These are phyloP conservation scores for Acromyrmex echinatior DNA, from an alignment of 1,140 invertebrate species.

Conservation along the genomic window DNA sequence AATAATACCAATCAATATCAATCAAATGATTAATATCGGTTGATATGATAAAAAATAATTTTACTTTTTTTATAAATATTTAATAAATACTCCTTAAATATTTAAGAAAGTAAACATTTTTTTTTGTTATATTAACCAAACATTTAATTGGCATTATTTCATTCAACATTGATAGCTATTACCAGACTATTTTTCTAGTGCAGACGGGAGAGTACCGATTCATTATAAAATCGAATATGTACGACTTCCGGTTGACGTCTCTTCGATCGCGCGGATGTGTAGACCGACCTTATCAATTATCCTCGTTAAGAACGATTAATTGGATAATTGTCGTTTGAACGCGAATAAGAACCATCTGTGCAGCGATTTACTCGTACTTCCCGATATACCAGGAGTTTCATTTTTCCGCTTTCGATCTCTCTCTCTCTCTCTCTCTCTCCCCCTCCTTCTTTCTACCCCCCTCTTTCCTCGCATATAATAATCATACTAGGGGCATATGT, in stretches of 20 bases:
- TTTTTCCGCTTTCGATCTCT: conserved; percentile 50
- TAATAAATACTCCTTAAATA: too few relatives aligned
- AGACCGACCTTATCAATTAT: conserved; percentile 72
- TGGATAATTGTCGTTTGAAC: conserved; percentile 72
- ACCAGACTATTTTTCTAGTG: too few relatives aligned
- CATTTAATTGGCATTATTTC: too few relatives aligned
- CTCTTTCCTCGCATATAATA: conserved; percentile 65
- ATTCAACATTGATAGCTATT: too few relatives aligned
- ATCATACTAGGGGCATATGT: conserved; percentile 46
- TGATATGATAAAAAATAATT: too few relatives aligned
- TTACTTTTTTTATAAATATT: too few relatives aligned
- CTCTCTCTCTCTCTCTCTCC: background rate
- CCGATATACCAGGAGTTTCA: conserved; percentile 34
- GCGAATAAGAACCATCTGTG: conserved; percentile 41
- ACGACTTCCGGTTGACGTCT: background rate
- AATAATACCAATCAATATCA: too few relatives aligned
- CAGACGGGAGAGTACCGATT: background rate
- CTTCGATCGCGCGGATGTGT: background rate
- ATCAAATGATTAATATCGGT: too few relatives aligned
- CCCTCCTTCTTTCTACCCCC: too few relatives aligned
- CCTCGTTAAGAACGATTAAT: conserved; percentile 66
- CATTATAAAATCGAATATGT: conserved; percentile 40
- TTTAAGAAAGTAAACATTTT: too few relatives aligned
- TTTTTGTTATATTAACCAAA: too few relatives aligned
- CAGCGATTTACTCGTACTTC: conserved; percentile 55